Evolutionary conservation across 1,140 invertebrate genomes (phyloP).

Genomic region (Drosophila orosa): DNA sequence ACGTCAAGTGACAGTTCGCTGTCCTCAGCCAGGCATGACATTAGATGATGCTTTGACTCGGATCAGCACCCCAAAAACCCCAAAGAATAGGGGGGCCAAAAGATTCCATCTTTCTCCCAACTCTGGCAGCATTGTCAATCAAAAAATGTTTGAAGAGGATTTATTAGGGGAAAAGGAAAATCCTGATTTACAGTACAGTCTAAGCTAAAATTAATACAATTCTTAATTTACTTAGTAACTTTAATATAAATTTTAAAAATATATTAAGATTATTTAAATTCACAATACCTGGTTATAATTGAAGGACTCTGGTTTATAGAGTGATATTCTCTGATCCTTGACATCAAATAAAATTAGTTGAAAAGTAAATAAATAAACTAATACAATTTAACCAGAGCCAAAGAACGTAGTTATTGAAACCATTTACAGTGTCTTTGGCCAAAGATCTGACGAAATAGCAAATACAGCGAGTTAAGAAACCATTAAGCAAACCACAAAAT

Average conservation of each 20-base stretch:
- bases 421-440: slow-evolving; percentile 10
- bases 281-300: neutral
- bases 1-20: slow-evolving; percentile 55
- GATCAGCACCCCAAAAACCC: slow-evolving; percentile 35
- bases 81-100: slow-evolving; percentile 4
- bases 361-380: neutral
- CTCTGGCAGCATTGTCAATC: slow-evolving; percentile 45
- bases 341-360: neutral
- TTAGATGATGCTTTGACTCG: slow-evolving; percentile 55
- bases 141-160: slow-evolving; percentile 8
- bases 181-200: neutral
- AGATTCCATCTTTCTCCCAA: neutral
- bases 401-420: slow-evolving; percentile 14
- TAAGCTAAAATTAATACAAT: neutral
- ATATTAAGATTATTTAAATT: neutral
- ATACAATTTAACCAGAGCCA: neutral
- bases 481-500: slow-evolving; percentile 17
- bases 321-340: neutral
- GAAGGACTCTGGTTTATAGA: too few relatives aligned
- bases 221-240: neutral
- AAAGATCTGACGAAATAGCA: slow-evolving; percentile 47
- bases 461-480: slow-evolving; percentile 42
- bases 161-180: neutral
- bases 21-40: slow-evolving; percentile 55
- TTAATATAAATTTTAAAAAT: neutral